Evolutionary conservation across 1,140 invertebrate species (phyloP).

Genomic region (Diprion similis): DNA sequence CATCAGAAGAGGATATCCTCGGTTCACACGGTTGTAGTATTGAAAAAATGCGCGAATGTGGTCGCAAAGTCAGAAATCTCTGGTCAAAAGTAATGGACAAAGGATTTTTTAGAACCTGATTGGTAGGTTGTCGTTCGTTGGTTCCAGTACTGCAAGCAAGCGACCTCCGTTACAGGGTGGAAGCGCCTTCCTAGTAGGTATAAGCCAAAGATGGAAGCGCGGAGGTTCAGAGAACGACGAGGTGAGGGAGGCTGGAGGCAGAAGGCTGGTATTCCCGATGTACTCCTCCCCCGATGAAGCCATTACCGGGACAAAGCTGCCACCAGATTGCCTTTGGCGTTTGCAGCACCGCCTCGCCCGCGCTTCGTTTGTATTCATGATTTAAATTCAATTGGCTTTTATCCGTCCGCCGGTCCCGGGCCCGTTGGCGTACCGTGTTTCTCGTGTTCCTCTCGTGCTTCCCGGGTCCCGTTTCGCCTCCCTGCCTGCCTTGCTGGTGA

Average conservation of each 20-base stretch:
- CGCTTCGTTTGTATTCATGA: constrained; percentile 56
- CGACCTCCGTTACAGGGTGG: too few species aligned
- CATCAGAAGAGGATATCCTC: too few species aligned
- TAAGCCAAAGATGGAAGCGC: background rate
- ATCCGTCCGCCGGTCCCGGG: constrained; percentile 51
- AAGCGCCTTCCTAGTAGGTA: background rate
- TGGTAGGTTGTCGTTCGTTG: too few species aligned
- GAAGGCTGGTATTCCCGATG: background rate
- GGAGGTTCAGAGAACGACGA: background rate
- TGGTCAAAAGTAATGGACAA: too few species aligned
- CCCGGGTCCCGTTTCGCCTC: constrained; percentile 28
- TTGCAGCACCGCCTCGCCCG: background rate
- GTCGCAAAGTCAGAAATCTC: too few species aligned
- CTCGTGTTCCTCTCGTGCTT: background rate
- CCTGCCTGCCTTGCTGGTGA: constrained; percentile 49
- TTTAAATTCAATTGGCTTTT: constrained; percentile 63
- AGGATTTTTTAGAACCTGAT: too few species aligned
- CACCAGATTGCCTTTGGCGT: constrained; percentile 6
- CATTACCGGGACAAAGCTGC: constrained; percentile 59
- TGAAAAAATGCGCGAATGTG: too few species aligned
- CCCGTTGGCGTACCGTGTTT: background rate
- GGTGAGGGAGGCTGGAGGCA: background rate
- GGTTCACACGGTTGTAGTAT: too few species aligned
- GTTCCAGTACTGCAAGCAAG: too few species aligned
- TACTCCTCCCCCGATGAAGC: constrained; percentile 39